phyloP scores from a whole-genome alignment of 2,888 invertebrate genomes.

The Caenorhabditis drosophilae region DNA sequence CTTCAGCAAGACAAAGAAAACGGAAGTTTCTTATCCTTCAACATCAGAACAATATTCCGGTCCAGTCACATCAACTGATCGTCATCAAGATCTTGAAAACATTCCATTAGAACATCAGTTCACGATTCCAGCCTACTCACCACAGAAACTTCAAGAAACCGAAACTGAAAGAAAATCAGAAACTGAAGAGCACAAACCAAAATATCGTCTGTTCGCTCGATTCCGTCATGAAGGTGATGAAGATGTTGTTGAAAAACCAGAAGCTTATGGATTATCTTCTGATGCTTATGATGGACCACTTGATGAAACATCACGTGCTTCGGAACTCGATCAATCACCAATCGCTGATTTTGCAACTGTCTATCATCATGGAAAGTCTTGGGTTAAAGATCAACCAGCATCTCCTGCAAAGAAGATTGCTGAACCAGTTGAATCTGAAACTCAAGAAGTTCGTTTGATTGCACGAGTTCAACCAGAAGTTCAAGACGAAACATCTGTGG shows the following conservation, averaged over 20 bases:
- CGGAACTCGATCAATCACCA: slow-evolving; percentile 31
- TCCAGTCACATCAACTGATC: slow-evolving; percentile 12
- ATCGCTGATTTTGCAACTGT: slow-evolving; percentile 21
- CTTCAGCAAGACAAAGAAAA: slow-evolving; percentile 8
- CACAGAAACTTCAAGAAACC: slow-evolving; percentile 1
- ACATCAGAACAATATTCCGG: slow-evolving; percentile 18
- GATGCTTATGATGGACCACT: slow-evolving; percentile 30
- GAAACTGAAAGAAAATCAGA: slow-evolving; percentile 7
- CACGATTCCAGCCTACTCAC: slow-evolving; percentile 16
- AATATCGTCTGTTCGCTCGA: slow-evolving; percentile 21
- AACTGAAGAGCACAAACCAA: not conserved
- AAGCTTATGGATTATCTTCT: slow-evolving; percentile 16
- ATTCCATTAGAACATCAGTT: slow-evolving; percentile 16
- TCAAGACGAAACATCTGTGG: not conserved
- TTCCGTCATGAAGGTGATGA: slow-evolving; percentile 42
- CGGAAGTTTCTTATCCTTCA: slow-evolving; percentile 10
- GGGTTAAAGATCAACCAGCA: slow-evolving; percentile 11
- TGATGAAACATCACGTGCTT: slow-evolving; percentile 18
- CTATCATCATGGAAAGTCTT: slow-evolving; percentile 39
- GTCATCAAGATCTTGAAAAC: slow-evolving; percentile 16
- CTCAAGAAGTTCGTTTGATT: slow-evolving; percentile 16
- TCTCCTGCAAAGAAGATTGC: slow-evolving; percentile 9
- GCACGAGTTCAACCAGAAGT: slow-evolving; percentile 20
- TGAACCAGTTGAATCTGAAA: slow-evolving; percentile 12
- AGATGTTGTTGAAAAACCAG: slow-evolving; percentile 29